These are phyloP conservation scores for Sebastolobus alascanus DNA, from an alignment of 2,797 vertebrate genomes.

Conservation along the genomic window DNA sequence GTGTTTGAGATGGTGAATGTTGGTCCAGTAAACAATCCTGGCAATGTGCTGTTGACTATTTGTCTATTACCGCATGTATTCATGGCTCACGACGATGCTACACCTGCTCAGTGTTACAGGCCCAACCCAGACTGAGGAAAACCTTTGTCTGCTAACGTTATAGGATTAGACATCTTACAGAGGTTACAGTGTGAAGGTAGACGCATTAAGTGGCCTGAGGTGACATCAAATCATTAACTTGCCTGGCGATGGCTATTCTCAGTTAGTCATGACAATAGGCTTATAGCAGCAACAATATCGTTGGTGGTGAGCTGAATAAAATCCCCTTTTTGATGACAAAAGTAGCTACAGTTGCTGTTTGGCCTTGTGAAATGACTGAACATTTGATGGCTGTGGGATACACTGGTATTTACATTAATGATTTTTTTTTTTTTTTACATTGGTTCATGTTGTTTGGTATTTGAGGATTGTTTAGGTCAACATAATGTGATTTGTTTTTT, in stretches of 20 bases:
- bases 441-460: constrained; percentile 9
- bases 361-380: neutral
- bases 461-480: constrained; percentile 2
- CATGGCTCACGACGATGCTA: constrained; percentile 50
- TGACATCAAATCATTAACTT: constrained; percentile 22
- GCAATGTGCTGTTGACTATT: constrained; percentile 11
- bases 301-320: constrained; percentile 25
- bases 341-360: constrained; percentile 9
- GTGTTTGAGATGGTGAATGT: constrained; percentile 21
- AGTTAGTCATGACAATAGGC: neutral
- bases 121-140: constrained; percentile 58
- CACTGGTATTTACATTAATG: neutral
- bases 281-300: neutral
- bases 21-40: constrained; percentile 7
- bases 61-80: constrained; percentile 18
- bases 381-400: neutral
- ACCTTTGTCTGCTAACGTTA: constrained; percentile 72
- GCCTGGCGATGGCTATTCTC: neutral
- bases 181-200: constrained; percentile 47
- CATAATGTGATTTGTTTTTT: neutral
- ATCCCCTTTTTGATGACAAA: constrained; percentile 31
- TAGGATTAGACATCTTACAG: constrained; percentile 64
- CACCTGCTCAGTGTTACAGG: constrained; percentile 65
- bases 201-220: constrained; percentile 28
- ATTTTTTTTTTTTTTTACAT: neutral